Evolutionary conservation across 1,140 invertebrate species (phyloP).

Genomic region (Musca domestica): DNA sequence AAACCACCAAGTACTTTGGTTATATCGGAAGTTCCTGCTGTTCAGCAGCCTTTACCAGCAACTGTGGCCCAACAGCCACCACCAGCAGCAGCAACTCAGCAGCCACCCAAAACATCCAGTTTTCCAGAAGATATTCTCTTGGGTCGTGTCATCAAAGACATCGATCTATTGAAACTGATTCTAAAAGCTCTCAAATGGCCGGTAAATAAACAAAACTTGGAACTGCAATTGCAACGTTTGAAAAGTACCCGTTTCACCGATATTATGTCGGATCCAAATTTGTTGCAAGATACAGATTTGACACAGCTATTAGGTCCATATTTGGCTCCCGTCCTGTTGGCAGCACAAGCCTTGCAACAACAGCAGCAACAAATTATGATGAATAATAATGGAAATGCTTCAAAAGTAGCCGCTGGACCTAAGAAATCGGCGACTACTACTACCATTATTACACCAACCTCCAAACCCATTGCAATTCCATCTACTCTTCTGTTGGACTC

Average conservation of each 20-base stretch:
- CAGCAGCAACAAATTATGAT: slow-evolving; percentile 24
- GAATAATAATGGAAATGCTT: background rate
- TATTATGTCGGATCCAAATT: slow-evolving; percentile 48
- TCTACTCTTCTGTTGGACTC: background rate
- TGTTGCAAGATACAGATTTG: slow-evolving; percentile 49
- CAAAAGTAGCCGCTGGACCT: background rate
- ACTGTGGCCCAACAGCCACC: background rate
- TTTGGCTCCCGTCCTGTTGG: slow-evolving; percentile 37
- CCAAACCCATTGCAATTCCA: too few species aligned
- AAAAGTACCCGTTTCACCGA: slow-evolving; percentile 45
- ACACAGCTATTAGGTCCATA: slow-evolving; percentile 49
- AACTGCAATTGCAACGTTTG: slow-evolving; percentile 43
- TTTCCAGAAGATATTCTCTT: slow-evolving; percentile 43
- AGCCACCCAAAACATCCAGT: slow-evolving; percentile 5
- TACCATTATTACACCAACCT: background rate
- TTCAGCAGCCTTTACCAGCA: background rate
- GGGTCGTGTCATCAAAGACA: slow-evolving; percentile 47
- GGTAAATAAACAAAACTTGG: slow-evolving; percentile 36
- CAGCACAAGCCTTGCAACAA: slow-evolving; percentile 26
- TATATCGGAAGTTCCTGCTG: slow-evolving; percentile 27
- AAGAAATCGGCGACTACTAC: too few species aligned
- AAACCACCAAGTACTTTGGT: background rate
- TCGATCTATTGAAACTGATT: slow-evolving; percentile 48
- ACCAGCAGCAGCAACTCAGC: background rate
- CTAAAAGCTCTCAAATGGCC: slow-evolving; percentile 51